Conservation (phyloP, 2,113 vertebrate species). For the Myodes glareolus region DNA sequence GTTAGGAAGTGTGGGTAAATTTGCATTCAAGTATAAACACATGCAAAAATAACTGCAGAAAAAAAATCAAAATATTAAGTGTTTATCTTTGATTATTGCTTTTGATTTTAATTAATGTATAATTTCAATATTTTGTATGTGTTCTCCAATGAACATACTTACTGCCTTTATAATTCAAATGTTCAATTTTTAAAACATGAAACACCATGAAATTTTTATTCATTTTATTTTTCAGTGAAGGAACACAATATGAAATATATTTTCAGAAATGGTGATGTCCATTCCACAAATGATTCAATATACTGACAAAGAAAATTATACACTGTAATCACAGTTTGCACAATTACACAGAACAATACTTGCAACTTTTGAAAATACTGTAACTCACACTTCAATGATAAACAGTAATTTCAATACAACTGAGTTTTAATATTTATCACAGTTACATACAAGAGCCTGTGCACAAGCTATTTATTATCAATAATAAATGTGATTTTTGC, state of each 20-base stretch:
- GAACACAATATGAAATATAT: constrained; percentile 44
- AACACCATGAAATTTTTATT: constrained; percentile 59
- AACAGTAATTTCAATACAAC: constrained; percentile 29
- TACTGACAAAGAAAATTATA: constrained; percentile 42
- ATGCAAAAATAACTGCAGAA: constrained; percentile 42
- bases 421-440: constrained; percentile 58
- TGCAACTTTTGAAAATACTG: constrained; percentile 45
- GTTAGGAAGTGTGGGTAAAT: constrained; percentile 47
- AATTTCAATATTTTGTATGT: constrained; percentile 27
- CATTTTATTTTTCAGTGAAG: constrained; percentile 68
- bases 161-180: constrained; percentile 35
- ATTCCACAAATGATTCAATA: constrained; percentile 53
- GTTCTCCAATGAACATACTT: constrained; percentile 37
- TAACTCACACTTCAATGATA: constrained; percentile 53
- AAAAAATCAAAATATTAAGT: constrained; percentile 50
- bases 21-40: neutral
- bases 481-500: constrained; percentile 54
- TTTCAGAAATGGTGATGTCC: constrained; percentile 60
- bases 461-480: constrained; percentile 51
- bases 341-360: constrained; percentile 53
- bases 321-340: constrained; percentile 47
- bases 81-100: constrained; percentile 21
- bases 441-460: constrained; percentile 50
- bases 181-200: constrained; percentile 38
- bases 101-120: constrained; percentile 44